Evolutionary conservation across 2,113 vertebrate species (phyloP), one percentile per base, ranked within the genome.

Genomic region (Hippopotamus amphibius): DNA sequence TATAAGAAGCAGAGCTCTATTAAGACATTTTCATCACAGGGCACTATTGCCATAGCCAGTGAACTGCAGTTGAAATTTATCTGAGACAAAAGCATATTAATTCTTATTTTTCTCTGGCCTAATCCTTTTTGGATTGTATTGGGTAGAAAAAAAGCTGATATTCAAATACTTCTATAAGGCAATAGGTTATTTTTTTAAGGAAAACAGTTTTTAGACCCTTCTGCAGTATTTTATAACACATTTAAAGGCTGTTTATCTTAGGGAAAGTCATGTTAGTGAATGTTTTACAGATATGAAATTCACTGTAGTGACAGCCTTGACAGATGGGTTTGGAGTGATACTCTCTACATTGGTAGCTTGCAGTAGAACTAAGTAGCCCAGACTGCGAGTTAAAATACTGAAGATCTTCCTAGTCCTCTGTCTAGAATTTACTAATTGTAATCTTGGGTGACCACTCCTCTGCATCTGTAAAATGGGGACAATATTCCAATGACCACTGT

Each of bases 41-140:
- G 57, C 41, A 76, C 3, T 80, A 79, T 86, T 95, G 24, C 43
- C 17, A 88, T 90, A 90, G 43, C 21, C 21, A 88, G 63, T 63
- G 81, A 86, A 93, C 93, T 88, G 86, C 77, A 91, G n/a, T 83
- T 90, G 63, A 96, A 95, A 93, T 90, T 84, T 97, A 90, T 55
- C 72, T 74, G 59, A 93, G 82, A 91, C 53, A 88, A 85, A 84
- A 92, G 12, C 86, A 88, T 74, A 85, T 65, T 71, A 74, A 88
- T 91, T 96, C 53, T 76, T 95, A 48, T 85, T 96, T 93, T 95
- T 82, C 55, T 85, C 77, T 24, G 59, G 28, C 65, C 30, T 57
- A 57, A 53, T 88, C 26, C 26, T 53, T 88, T 77, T 53, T 92
- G 57, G 65, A 88, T 76, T 74, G 72, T 63, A 43, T 76, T 88